A percentile compares a stretch with the other conserved stretches of the same genome.
These are phyloP conservation scores for Borostomias antarcticus DNA, from an alignment of 2,797 vertebrate genomes.

Conservation along the genomic window DNA sequence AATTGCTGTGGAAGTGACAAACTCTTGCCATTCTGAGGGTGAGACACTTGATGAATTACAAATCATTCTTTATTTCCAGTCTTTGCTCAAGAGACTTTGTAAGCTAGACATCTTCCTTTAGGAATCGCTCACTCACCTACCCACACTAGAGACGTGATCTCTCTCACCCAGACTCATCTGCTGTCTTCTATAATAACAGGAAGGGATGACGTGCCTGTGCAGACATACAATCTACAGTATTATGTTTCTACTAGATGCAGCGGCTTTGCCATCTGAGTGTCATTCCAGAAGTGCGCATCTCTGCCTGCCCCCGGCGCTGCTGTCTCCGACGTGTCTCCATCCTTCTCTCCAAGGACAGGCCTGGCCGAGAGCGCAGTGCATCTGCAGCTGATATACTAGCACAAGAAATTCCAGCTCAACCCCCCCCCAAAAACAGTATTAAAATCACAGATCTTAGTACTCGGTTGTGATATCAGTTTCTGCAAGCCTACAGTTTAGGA, in stretches of 20 bases:
- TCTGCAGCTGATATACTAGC: constrained; percentile 8
- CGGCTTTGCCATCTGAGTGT: background rate
- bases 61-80: background rate
- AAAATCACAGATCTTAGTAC: background rate
- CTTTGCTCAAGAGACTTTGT: background rate
- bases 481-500: background rate
- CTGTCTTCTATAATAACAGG: background rate
- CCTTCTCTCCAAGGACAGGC: background rate
- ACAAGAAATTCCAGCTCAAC: background rate
- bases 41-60: background rate
- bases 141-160: background rate
- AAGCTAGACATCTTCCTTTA: background rate
- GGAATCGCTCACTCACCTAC: too few species aligned
- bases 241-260: background rate
- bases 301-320: constrained; percentile 2
- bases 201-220: background rate
- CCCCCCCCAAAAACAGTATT: background rate
- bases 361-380: background rate
- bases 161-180: background rate
- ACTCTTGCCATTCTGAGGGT: background rate
- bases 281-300: constrained; percentile 10
- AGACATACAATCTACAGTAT: background rate
- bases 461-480: background rate
- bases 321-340: constrained; percentile 7
- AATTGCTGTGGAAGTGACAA: background rate